Base-by-base conservation (phyloP, 2,888 invertebrate genomes). In the Meiosimyza platycephala region DNA sequence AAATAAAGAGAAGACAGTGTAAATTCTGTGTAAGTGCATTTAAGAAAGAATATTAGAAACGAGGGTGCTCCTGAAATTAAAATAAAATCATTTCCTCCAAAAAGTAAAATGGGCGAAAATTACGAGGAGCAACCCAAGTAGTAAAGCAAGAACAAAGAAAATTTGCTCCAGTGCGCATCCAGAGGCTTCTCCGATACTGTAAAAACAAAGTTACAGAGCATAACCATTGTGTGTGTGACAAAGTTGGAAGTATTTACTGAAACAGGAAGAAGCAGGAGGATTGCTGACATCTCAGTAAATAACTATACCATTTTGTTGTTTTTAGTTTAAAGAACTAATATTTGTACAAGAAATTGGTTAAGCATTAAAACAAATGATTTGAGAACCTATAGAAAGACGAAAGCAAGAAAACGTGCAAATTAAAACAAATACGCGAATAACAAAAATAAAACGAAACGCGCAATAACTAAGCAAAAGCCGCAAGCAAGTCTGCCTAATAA, bases 91-190 rank as follows among this genome's bases (percentile, higher is more conserved):
- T 28, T 28, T 28, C 3, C 28, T 28, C 28, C 28, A 28, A 28
- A 4, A 28, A 28, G 28, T 28, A 28, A 3, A 28, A 28, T 28
- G 28, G 28, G 28, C 2, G 12, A 64, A 64, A 50, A n/a, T 51
- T 16, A 16, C 11, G 16, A 50, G 33, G 50, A 60, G 59, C 51
- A 12, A 28, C 28, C 28, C 4, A 28, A 28, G 3, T 28, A 28
- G 28, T 28, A 28, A 28, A 28, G 28, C 28, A 28, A 28, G 28
- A 28, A 54, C 28, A 18, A 40, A 40, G n/a, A 60, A 47, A 60
- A 62, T 52, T 28, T 62, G 69, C 70, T 70, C 70, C 63, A 16
- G 28, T 52, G 60, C 33, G 22, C 60, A 28, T 69, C 69, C 50
- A 62, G 62, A 52, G 16, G 15, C 40, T 60, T 60, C 52, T 63